These are phyloP conservation scores for Sepioteuthis lessoniana DNA, from an alignment of 2,888 invertebrate genomes.

Conservation along the genomic window DNA sequence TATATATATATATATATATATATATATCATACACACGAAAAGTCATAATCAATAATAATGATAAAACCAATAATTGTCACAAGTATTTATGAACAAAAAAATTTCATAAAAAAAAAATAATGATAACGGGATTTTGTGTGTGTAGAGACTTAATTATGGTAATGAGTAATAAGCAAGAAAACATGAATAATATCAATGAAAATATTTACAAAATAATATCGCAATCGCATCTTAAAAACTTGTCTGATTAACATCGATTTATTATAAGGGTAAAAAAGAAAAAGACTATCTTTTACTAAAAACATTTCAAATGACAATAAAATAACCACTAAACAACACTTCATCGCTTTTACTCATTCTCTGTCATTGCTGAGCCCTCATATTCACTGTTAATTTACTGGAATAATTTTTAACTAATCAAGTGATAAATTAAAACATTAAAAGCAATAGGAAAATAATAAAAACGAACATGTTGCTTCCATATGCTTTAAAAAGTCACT, in stretches of 20 bases:
- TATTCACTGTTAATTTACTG: not conserved
- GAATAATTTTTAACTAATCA: not conserved
- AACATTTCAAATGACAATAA: not conserved
- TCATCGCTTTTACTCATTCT: not conserved
- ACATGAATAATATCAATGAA: not conserved
- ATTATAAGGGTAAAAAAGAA: not conserved
- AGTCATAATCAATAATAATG: too few relatives aligned
- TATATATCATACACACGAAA: too few relatives aligned
- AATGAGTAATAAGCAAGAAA: too few relatives aligned
- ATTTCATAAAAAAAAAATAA: too few relatives aligned
- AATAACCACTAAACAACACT: not conserved
- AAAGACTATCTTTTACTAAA: not conserved
- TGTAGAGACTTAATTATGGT: too few relatives aligned
- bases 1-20: too few relatives aligned
- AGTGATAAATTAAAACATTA: not conserved
- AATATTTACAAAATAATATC: not conserved
- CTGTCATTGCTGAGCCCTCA: not conserved
- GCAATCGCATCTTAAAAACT: not conserved
- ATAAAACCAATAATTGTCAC: too few relatives aligned
- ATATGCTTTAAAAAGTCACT: not conserved
- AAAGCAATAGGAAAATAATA: not conserved
- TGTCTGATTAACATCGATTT: not conserved
- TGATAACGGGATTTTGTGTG: too few relatives aligned
- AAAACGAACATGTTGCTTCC: not conserved
- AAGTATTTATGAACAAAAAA: too few relatives aligned